Percentiles rank a stretch among this genome's conserved stretches.
phyloP scores from a whole-genome alignment of 2,113 vertebrate species.

The Laticauda laticaudata region DNA sequence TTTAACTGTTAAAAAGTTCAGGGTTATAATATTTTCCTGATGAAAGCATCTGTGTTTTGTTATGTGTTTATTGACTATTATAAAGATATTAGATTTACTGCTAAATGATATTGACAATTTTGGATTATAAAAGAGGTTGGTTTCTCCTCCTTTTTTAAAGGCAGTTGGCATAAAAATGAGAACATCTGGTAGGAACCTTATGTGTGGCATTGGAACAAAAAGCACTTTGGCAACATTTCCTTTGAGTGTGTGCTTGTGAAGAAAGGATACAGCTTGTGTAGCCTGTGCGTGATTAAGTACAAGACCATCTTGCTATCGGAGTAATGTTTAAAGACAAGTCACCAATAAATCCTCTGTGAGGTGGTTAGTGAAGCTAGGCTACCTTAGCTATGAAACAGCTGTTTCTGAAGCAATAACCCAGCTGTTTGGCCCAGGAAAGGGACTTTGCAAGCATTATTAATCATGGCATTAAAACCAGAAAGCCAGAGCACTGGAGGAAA shows the following conservation, averaged over 20 bases:
- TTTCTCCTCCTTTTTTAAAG: conserved; percentile 35
- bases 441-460: conserved; percentile 64
- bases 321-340: conserved; percentile 63
- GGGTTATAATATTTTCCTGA: conserved; percentile 65
- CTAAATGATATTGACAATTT: conserved; percentile 78
- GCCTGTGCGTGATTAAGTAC: conserved; percentile 59
- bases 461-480: conserved; percentile 55
- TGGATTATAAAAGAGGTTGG: conserved; percentile 55
- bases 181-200: conserved; percentile 69
- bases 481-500: conserved; percentile 42
- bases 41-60: conserved; percentile 75
- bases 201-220: conserved; percentile 60
- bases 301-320: conserved; percentile 63
- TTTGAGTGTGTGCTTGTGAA: conserved; percentile 44
- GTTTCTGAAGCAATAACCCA: conserved; percentile 61
- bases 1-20: conserved; percentile 78
- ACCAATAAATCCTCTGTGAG: conserved; percentile 55
- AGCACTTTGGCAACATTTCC: conserved; percentile 45
- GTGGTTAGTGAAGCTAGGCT: conserved; percentile 53
- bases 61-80: conserved; percentile 76
- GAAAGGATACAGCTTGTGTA: conserved; percentile 53
- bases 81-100: conserved; percentile 75
- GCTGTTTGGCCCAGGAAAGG: conserved; percentile 62
- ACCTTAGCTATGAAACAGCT: conserved; percentile 68
- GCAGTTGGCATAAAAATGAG: conserved; percentile 58